Evolutionary conservation across 2,888 invertebrate genomes (phyloP).

Genomic region (Odontomyia ornata): DNA sequence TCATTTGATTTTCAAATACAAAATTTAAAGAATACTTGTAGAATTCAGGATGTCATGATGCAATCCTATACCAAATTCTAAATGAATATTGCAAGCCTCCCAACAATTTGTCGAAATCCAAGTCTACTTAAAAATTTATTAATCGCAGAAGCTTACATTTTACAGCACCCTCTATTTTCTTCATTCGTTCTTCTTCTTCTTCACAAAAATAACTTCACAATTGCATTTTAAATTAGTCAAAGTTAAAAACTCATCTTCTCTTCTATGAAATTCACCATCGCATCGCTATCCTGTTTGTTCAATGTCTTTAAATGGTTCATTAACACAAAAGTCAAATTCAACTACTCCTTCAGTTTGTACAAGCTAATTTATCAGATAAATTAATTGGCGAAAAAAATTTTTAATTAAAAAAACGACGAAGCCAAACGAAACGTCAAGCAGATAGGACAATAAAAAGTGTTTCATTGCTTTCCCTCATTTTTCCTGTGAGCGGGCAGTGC

Average conservation of each 20-base stretch:
- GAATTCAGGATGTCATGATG: no score
- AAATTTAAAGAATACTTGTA: no score
- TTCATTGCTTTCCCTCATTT: conserved; percentile 39
- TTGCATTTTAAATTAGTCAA: conserved; percentile 7
- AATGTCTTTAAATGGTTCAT: conserved; percentile 48
- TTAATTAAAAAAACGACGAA: conserved; percentile 47
- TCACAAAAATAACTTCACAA: neutral
- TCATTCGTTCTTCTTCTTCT: no score
- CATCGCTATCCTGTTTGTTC: conserved; percentile 11
- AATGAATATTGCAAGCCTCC: no score
- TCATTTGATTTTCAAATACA: no score
- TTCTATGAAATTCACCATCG: neutral
- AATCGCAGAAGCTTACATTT: no score
- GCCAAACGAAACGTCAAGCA: conserved; percentile 20
- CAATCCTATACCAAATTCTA: no score
- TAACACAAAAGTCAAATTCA: conserved; percentile 47
- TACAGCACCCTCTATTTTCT: no score
- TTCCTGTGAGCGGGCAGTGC: neutral
- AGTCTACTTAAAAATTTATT: no score
- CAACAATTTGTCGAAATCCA: no score
- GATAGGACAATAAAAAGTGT: conserved; percentile 44
- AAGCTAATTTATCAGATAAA: conserved; percentile 51
- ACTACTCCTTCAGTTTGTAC: conserved; percentile 42
- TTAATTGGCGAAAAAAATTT: conserved; percentile 49
- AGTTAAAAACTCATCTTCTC: conserved; percentile 14